Evolutionary conservation across 1,140 invertebrate species (phyloP), one percentile per base, ranked within the genome.

Genomic region (Pemphigus obesinymphae): DNA sequence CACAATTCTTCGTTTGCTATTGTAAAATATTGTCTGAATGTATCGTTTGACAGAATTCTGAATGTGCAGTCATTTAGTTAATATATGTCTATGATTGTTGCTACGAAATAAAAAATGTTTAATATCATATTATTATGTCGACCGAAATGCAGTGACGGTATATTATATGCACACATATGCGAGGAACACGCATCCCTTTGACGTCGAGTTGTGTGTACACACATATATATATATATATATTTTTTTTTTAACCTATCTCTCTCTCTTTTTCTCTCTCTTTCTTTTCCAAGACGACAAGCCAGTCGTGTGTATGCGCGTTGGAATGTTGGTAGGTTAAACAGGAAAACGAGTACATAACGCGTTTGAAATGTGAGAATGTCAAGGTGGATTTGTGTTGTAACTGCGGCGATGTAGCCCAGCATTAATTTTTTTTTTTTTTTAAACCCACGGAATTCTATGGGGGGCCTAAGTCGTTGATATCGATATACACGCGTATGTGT

Each of bases 281-380:
- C n/a, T 68, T 20, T 68, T 23, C 8, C 34, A 1, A 68, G 20
- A 68, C 34, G 34, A 37, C 34, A 13, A 50, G 15, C n/a, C 43
- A 11, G 20, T 53, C 50, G 50, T 53, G 11, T 43, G 43, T 53
- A 68, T 63, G 66, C 23, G 34, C 66, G 10, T 40, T 43, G 37
- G 66, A 68, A 68, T 68, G 37, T 68, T 15, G n/a, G 37, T 20
- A 68, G n/a, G 37, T 72, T 48, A 58, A 58, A 58, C 55, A 58
- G 23, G 26, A 72, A 70, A 72, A 23, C 17, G 8, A 29, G 68
- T 70, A 23, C 23, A 15, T 43, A 45, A 45, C 40, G 37, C 23
- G 66, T 72, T 72, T 72, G 68, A 72, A 72, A 45, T 48, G 43
- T 72, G 68, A 72, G 68, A 72, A 72, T 72, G 37, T 72, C 68